Evolutionary conservation across 2,888 invertebrate species (phyloP), one percentile per base, ranked within the genome.

Genomic region (Flexamia atlantica): DNA sequence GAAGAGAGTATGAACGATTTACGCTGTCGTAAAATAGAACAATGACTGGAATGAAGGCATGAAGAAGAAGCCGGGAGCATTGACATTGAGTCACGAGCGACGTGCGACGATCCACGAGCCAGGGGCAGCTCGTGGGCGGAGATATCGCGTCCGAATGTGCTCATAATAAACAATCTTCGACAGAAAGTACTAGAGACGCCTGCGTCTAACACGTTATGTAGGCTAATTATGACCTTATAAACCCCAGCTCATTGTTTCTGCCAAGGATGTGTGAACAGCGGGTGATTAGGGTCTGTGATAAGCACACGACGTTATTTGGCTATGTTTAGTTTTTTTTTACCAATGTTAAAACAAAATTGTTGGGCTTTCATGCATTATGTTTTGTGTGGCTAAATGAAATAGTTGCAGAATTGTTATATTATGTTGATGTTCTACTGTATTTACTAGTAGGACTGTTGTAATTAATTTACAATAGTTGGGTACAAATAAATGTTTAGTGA

Each of bases 11-110:
- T 53, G 36, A 30, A 53, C 79, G 53, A 79, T 79, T 79, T 79
- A 57, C 57, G 57, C 79, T 50, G 32, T 79, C 79, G 57, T 79
- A 79, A 79, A 79, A 50, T 53, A 10, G 36, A 50, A 79, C 50
- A 32, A 79, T 79, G 28, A 57, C 53, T 32, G 25, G 53, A 79
- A 79, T 79, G 57, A 57, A 50, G 32, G 32, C 57, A 46, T 46
- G 50, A 79, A 57, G 76, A 74, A 72, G 74, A 79, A 57, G 36
- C 5, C 32, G 79, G 79, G 79, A 79, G 79, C 79, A 36, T 57
- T 79, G 79, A 79, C 79, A 36, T 36, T 20, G 57, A 50, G 79
- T 79, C 79, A 79, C 50, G 79, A 28, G 57, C 28, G 1, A 5
- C 40, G n/a, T 3, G 68, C 30, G 30, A 60, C 60, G 46, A 20